phyloP scores from a whole-genome alignment of 2,797 vertebrate genomes.

The Ataeniobius toweri region DNA sequence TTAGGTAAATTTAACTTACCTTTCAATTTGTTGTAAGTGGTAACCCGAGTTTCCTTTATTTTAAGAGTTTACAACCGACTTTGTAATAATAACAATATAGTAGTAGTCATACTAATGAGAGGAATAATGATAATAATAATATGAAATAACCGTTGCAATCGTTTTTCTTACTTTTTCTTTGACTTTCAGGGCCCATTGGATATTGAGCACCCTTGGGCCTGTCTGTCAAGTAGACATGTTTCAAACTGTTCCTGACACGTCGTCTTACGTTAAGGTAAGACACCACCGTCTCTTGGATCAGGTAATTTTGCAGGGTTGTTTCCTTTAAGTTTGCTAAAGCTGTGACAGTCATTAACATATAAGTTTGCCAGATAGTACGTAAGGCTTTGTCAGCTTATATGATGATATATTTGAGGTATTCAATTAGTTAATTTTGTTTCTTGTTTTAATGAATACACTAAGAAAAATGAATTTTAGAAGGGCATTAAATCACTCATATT shows the following conservation, averaged over 20 bases:
- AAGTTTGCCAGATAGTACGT: neutral
- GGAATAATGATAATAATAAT: neutral
- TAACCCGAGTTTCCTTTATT: conserved; percentile 25
- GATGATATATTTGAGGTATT: neutral
- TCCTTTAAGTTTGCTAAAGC: conserved; percentile 5
- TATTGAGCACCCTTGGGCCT: conserved; percentile 57
- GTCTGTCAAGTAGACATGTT: conserved; percentile 88
- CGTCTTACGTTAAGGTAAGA: conserved; percentile 99
- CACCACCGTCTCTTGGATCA: conserved; percentile 84
- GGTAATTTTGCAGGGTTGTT: conserved; percentile 77
- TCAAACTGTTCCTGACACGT: conserved; percentile 96
- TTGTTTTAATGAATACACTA: neutral
- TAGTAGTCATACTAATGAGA: neutral
- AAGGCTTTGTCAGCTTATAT: neutral
- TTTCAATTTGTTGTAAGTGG: conserved; percentile 66
- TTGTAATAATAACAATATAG: neutral
- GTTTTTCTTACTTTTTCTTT: neutral
- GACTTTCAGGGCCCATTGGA: conserved; percentile 60
- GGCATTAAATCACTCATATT: too few species aligned
- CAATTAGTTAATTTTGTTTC: neutral
- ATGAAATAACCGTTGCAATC: neutral
- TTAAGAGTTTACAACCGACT: conserved; percentile 15
- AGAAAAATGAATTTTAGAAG: neutral
- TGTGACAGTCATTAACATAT: neutral
- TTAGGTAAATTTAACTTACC: conserved; percentile 50